Percentiles rank a stretch among this genome's conserved stretches.
Evolutionary conservation across 2,113 vertebrate genomes (phyloP).

Genomic region (Arothron firmamentum): DNA sequence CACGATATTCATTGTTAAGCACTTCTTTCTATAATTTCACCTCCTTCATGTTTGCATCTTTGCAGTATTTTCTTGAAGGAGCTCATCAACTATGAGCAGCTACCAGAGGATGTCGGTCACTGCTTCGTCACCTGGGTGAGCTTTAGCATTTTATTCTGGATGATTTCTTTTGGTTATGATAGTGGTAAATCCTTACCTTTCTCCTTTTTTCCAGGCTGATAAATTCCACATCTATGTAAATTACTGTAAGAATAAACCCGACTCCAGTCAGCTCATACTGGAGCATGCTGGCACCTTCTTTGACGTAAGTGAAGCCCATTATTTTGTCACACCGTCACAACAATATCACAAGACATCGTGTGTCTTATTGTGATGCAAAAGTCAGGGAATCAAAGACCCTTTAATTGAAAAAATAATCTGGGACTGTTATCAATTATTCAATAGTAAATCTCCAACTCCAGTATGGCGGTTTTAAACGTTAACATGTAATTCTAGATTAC

Average conservation of each 20-base stretch:
- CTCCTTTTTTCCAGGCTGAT: conserved; percentile 80
- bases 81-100: conserved; percentile 96
- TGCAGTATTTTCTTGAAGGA: conserved; percentile 96
- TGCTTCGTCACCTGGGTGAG: conserved; percentile 98
- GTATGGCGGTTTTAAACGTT: no score
- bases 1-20: background rate
- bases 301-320: conserved; percentile 80
- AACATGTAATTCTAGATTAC: background rate
- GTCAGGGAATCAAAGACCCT: background rate
- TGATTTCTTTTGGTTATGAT: no score
- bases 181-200: background rate
- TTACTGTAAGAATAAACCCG: conserved; percentile 99
- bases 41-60: conserved; percentile 15
- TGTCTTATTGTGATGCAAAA: no score
- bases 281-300: conserved; percentile 95
- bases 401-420: background rate
- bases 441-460: no score
- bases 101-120: conserved; percentile 96
- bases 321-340: background rate
- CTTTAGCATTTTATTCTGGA: background rate
- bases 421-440: background rate
- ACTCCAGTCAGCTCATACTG: conserved; percentile 96
- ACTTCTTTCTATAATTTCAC: background rate
- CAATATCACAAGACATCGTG: no score
- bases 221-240: conserved; percentile 99